These are phyloP conservation scores for Callipepla squamata DNA, from an alignment of 2,113 vertebrate species.

Conservation along the genomic window DNA sequence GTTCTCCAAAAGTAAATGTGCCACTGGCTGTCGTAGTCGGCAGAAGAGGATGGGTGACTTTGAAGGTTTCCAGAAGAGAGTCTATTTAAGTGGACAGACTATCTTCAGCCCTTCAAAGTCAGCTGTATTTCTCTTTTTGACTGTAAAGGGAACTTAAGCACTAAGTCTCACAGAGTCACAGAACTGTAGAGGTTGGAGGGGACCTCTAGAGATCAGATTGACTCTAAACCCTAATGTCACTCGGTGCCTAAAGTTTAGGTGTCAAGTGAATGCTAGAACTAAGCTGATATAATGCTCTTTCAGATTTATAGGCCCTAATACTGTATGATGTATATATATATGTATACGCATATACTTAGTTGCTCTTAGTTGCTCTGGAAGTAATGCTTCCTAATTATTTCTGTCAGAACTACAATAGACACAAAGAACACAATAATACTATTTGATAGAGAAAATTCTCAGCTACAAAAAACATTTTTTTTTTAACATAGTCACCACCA, in stretches of 20 bases:
- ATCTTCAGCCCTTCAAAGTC: constrained; percentile 37
- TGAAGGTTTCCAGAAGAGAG: constrained; percentile 36
- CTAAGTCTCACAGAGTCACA: neutral
- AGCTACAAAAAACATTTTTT: no score
- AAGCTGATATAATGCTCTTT: neutral
- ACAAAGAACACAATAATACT: no score
- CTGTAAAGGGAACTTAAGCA: constrained; percentile 31
- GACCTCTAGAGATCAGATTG: no score
- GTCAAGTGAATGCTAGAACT: neutral
- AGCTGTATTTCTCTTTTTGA: constrained; percentile 28
- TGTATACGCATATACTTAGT: no score
- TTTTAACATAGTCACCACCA: no score
- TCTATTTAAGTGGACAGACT: neutral
- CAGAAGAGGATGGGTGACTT: neutral
- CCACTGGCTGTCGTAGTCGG: constrained; percentile 1
- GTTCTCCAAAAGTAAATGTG: neutral
- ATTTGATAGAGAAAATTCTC: no score
- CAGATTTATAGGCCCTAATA: constrained; percentile 27
- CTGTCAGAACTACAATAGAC: no score
- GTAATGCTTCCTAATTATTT: no score
- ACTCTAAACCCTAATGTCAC: neutral
- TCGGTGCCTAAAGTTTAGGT: constrained; percentile 6
- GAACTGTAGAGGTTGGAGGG: no score
- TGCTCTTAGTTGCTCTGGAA: neutral
- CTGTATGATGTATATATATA: neutral